Conservation (phyloP, 1,140 invertebrate species). For the Eumeta japonica region DNA sequence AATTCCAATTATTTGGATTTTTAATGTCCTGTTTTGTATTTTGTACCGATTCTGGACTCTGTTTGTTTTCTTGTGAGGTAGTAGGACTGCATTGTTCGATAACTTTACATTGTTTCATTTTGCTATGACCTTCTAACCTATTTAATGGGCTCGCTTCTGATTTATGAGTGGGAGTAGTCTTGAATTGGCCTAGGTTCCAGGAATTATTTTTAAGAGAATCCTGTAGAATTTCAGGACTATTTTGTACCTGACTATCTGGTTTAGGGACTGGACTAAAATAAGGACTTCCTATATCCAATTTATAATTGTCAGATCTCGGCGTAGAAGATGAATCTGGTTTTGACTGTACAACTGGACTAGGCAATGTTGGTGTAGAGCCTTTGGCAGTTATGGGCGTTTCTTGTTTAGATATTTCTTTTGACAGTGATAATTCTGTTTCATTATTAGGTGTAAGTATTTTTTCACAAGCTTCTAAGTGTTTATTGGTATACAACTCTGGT, state of each 20-base stretch:
- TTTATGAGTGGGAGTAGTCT: conserved; percentile 41
- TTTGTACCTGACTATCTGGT: conserved; percentile 49
- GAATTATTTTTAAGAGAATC: conserved; percentile 36
- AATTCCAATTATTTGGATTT: conserved; percentile 45
- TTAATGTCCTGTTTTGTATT: conserved; percentile 41
- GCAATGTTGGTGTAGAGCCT: conserved; percentile 27
- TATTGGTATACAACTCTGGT: too few species aligned
- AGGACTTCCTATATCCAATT: conserved; percentile 41
- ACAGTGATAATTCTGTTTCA: too few species aligned
- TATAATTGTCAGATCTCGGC: conserved; percentile 35
- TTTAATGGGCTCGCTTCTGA: conserved; percentile 50
- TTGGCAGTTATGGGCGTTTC: conserved; percentile 10
- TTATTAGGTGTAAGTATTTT: background rate
- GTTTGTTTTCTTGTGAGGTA: conserved; percentile 45
- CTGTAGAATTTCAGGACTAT: conserved; percentile 39
- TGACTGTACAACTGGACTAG: conserved; percentile 43
- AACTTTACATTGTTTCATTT: conserved; percentile 38
- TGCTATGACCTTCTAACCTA: conserved; percentile 39
- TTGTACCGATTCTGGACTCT: conserved; percentile 41
- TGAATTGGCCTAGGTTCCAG: conserved; percentile 45
- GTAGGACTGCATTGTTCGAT: conserved; percentile 49
- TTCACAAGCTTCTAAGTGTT: too few species aligned
- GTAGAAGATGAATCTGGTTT: conserved; percentile 49
- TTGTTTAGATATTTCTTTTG: background rate
- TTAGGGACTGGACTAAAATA: conserved; percentile 46